These are phyloP conservation scores for Cryptoblepharus egeriae DNA, from an alignment of 2,797 vertebrate genomes.

Conservation along the genomic window DNA sequence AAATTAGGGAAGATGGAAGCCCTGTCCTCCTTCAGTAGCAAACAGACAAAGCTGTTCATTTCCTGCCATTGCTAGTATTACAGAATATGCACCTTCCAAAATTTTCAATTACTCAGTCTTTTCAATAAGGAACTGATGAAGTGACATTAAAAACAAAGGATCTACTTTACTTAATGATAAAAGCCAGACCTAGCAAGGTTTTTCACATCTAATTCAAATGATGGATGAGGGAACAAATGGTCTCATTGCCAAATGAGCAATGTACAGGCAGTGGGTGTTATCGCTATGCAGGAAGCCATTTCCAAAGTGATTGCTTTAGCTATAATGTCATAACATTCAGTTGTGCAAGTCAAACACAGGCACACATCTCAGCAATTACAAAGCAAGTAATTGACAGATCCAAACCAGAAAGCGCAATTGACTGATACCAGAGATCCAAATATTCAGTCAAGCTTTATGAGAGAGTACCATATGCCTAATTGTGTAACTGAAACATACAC, in stretches of 20 bases:
- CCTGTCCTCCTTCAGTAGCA: neutral
- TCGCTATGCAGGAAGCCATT: slow-evolving; percentile 9
- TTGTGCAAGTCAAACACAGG: slow-evolving; percentile 27
- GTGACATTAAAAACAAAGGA: neutral
- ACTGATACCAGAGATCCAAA: slow-evolving; percentile 35
- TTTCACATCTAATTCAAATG: slow-evolving; percentile 14
- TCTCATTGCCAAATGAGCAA: slow-evolving; percentile 34
- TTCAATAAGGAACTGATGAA: neutral
- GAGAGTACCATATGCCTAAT: slow-evolving; percentile 32
- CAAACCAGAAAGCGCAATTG: neutral
- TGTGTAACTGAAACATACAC: neutral
- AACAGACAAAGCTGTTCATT: neutral
- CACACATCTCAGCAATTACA: slow-evolving; percentile 9
- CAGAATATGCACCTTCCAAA: neutral
- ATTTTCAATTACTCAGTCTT: neutral
- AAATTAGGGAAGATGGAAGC: neutral
- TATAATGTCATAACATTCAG: slow-evolving; percentile 10
- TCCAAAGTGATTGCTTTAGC: slow-evolving; percentile 18
- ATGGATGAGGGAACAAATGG: slow-evolving; percentile 35
- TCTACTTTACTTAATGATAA: slow-evolving; percentile 15
- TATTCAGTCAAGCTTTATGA: neutral
- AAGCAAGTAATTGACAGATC: slow-evolving; percentile 5
- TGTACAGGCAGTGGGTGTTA: neutral
- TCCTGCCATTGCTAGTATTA: neutral
- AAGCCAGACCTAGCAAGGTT: slow-evolving; percentile 11